Percentiles rank a stretch among this genome's conserved stretches.
Conservation (phyloP, 2,797 vertebrate genomes). For the Melanotaenia trifasciata region DNA sequence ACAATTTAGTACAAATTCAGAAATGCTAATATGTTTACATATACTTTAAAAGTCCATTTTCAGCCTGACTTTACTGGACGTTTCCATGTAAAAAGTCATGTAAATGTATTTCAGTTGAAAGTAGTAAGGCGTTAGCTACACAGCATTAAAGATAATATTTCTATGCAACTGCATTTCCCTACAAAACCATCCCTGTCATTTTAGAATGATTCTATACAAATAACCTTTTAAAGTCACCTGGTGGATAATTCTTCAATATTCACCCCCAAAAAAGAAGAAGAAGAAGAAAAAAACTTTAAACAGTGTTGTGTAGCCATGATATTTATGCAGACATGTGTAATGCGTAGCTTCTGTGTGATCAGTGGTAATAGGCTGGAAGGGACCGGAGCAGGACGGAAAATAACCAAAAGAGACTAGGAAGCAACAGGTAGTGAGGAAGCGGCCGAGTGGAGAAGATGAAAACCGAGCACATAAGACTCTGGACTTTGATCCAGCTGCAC, state of each 20-base stretch:
- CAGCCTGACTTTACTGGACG: background rate
- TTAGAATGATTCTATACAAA: background rate
- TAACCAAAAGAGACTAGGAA: constrained; percentile 27
- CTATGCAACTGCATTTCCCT: background rate
- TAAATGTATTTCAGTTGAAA: background rate
- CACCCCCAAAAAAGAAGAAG: background rate
- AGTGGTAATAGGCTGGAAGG: constrained; percentile 8
- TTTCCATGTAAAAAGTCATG: background rate
- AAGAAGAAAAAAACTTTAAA: too few relatives aligned
- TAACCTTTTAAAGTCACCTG: background rate
- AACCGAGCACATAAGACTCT: constrained; percentile 24
- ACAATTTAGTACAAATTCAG: too few relatives aligned
- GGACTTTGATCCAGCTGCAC: constrained; percentile 67
- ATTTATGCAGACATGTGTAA: background rate
- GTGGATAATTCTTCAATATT: background rate
- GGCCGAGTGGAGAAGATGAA: constrained; percentile 43
- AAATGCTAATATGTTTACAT: too few relatives aligned
- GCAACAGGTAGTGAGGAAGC: constrained; percentile 51
- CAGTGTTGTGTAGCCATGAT: background rate
- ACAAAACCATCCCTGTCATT: background rate
- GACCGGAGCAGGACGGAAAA: constrained; percentile 35
- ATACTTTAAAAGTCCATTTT: background rate
- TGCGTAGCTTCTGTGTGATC: background rate
- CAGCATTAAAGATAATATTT: background rate
- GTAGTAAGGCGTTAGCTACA: too few relatives aligned